These are phyloP conservation scores for Yasuhikotakia modesta DNA, from an alignment of 2,797 vertebrate species.

Conservation along the genomic window DNA sequence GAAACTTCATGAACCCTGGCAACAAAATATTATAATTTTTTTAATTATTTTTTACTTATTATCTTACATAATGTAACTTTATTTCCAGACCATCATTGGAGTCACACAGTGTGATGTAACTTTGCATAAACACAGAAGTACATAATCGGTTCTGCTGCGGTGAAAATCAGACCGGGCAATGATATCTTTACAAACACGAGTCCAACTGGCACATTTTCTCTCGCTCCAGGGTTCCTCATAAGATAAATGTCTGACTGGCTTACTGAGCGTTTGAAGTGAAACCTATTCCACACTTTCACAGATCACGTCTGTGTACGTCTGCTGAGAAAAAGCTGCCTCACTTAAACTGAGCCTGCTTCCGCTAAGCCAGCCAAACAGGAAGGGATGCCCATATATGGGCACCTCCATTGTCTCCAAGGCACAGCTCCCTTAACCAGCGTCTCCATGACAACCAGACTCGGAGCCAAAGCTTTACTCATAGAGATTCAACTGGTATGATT, in stretches of 20 bases:
- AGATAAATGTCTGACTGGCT: slow-evolving; percentile 31
- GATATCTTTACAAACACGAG: slow-evolving; percentile 17
- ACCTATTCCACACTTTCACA: slow-evolving; percentile 31
- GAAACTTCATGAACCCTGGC: background rate
- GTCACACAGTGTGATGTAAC: background rate
- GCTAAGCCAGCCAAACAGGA: slow-evolving; percentile 72
- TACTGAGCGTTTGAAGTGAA: slow-evolving; percentile 2
- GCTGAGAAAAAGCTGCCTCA: slow-evolving; percentile 40
- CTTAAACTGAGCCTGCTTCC: slow-evolving; percentile 42
- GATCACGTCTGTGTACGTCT: slow-evolving; percentile 43
- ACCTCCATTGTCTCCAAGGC: slow-evolving; percentile 69
- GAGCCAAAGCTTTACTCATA: slow-evolving; percentile 47
- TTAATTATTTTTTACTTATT: too few species aligned
- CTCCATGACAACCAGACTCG: slow-evolving; percentile 74
- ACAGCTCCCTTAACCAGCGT: slow-evolving; percentile 68
- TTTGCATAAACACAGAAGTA: slow-evolving; percentile 9
- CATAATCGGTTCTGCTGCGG: background rate
- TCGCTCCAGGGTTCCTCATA: slow-evolving; percentile 17
- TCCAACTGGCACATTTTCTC: slow-evolving; percentile 11
- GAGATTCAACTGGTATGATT: slow-evolving; percentile 56
- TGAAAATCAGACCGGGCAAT: background rate
- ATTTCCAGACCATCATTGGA: background rate
- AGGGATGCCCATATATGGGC: slow-evolving; percentile 75
- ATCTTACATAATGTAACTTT: background rate
- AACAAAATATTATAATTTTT: background rate